Base-by-base conservation (phyloP, 2,888 invertebrate species). In the Volucella zonaria region DNA sequence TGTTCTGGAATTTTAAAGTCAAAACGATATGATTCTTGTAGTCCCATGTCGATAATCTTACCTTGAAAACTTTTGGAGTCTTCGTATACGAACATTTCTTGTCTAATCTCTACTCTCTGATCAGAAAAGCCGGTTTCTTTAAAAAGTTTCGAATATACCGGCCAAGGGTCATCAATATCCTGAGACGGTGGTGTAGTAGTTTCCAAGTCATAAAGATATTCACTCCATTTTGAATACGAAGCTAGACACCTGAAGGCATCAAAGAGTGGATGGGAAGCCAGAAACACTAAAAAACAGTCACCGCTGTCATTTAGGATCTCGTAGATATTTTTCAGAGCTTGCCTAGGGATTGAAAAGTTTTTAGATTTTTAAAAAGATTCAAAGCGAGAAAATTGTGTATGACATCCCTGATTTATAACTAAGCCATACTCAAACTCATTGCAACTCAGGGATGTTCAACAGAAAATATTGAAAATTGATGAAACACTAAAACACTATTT, bases 181-280 rank as follows among this genome's bases (percentile, higher is more conserved):
- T 96, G 95, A 87, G 95, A 95, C 0, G 95, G 94, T 0, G 95
- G 95, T n/a, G 96, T 93, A 89, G 93, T 96, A 74, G 93, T 93
- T 76, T 93, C 92, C 3, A 94, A 93, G 88, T 95, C 94, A 89
- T 93, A 91, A 93, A 96, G 94, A 89, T 95, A 96, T 1, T 90
- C 88, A 40, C 92, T 90, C 95, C 96, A 96, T 88, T 93, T 93
- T 1, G 92, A 90, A 73, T 92, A 62, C 92, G 31, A 90, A 0
- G 94, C 92, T 80, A 96, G 74, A n/a, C 91, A 92, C 56, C 94
- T 93, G 89, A 95, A 96, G 1, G 95, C 93, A 52, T 95, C 94
- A 89, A 94, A 96, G 6, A 95, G 93, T 0, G 95, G 94, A 91
- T 95, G 95, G 81, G 93, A 93, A 0, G 95, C 95, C 38, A 96